These are phyloP conservation scores for Fragum whitleyi DNA, from an alignment of 2,888 invertebrate species.

Conservation along the genomic window DNA sequence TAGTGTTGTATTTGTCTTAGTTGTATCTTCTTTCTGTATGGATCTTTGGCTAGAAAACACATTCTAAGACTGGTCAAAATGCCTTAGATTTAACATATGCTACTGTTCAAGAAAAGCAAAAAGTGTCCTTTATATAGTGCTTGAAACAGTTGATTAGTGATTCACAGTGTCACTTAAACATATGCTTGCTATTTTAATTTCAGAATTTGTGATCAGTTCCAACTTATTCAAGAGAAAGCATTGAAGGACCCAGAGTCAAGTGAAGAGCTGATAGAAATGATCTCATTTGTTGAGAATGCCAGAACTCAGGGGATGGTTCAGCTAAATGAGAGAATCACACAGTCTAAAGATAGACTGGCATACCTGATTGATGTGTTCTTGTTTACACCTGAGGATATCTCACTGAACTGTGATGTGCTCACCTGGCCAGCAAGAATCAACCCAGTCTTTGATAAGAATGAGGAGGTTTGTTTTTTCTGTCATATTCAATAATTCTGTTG, in stretches of 20 bases:
- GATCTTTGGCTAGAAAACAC: no score
- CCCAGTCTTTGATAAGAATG: constrained; percentile 93
- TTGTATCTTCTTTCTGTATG: no score
- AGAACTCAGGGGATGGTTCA: constrained; percentile 90
- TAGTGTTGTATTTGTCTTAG: no score
- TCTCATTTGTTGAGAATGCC: constrained; percentile 92
- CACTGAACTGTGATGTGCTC: constrained; percentile 92
- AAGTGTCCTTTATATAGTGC: no score
- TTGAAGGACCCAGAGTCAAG: constrained; percentile 91
- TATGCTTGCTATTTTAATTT: no score
- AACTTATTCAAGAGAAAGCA: constrained; percentile 89
- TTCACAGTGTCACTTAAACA: no score
- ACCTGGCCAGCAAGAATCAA: constrained; percentile 93
- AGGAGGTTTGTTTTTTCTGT: constrained; percentile 85
- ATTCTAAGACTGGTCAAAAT: no score
- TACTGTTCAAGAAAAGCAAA: no score
- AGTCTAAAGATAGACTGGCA: constrained; percentile 82
- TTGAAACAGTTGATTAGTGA: no score
- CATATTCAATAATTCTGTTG: no score
- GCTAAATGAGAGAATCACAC: constrained; percentile 90
- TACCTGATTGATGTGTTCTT: constrained; percentile 91
- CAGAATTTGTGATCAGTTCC: constrained; percentile 88
- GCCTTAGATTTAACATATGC: no score
- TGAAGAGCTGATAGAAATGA: constrained; percentile 92
- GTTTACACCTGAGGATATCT: constrained; percentile 91